Percentiles rank a stretch among this genome's conserved stretches.
These are phyloP conservation scores for Dasysyrphus tricinctus DNA, from an alignment of 2,888 invertebrate species.

Conservation along the genomic window DNA sequence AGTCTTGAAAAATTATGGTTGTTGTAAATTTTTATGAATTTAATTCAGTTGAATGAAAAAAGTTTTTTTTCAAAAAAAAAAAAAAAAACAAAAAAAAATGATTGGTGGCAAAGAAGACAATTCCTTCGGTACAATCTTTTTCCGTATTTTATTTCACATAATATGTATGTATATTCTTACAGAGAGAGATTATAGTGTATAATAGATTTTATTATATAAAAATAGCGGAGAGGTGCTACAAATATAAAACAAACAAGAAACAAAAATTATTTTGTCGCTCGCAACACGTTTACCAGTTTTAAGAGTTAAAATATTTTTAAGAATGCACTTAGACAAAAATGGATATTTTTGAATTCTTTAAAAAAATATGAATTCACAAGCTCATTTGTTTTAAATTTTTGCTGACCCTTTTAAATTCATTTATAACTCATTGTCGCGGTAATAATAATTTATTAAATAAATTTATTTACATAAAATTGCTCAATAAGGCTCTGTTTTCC, in stretches of 20 bases:
- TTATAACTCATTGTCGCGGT: slow-evolving; percentile 13
- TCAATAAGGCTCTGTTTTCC: slow-evolving; percentile 27
- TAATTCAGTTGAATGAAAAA: slow-evolving; percentile 43
- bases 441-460: slow-evolving; percentile 51
- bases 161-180: slow-evolving; percentile 63
- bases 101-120: slow-evolving; percentile 36
- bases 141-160: slow-evolving; percentile 41
- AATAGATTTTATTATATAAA: slow-evolving; percentile 33
- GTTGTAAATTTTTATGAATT: slow-evolving; percentile 69
- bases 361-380: slow-evolving; percentile 9
- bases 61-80: slow-evolving; percentile 2
- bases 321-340: slow-evolving; percentile 53
- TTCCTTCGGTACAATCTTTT: slow-evolving; percentile 50
- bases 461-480: slow-evolving; percentile 47
- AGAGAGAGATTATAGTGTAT: slow-evolving; percentile 73
- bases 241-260: slow-evolving; percentile 17
- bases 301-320: slow-evolving; percentile 70
- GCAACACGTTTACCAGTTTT: slow-evolving; percentile 59
- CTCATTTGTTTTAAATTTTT: slow-evolving; percentile 21
- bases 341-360: slow-evolving; percentile 20
- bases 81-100: slow-evolving; percentile 3
- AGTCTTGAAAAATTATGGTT: slow-evolving; percentile 67
- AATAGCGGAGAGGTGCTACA: slow-evolving; percentile 62
- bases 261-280: slow-evolving; percentile 52
- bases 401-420: slow-evolving; percentile 9